phyloP scores from a whole-genome alignment of 2,113 vertebrate genomes.

The Alaudala cheleensis region DNA sequence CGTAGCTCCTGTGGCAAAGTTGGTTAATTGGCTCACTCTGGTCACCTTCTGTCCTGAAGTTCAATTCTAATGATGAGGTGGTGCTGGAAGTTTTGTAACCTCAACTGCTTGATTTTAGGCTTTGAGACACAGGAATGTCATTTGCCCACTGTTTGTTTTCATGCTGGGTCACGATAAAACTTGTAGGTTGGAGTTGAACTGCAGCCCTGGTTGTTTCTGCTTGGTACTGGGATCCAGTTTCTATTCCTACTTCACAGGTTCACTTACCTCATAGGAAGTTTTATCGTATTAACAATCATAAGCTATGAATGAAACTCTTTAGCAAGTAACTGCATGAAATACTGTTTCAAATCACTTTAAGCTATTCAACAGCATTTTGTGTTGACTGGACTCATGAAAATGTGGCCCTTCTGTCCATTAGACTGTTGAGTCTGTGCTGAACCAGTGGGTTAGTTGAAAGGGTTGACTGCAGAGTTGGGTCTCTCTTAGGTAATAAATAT shows the following conservation, averaged over 20 bases:
- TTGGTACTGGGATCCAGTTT: not conserved
- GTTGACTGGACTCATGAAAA: not conserved
- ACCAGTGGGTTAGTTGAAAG: not conserved
- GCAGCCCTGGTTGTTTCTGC: not conserved
- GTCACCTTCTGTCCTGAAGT: not conserved
- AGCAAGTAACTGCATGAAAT: not conserved
- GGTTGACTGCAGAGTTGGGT: not conserved
- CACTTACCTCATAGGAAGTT: not conserved
- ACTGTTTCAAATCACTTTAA: not conserved
- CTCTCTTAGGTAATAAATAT: not conserved
- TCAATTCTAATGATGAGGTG: not conserved
- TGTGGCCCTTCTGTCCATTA: not conserved
- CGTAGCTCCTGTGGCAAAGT: accelerated
- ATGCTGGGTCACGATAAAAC: not conserved
- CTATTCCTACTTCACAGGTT: not conserved
- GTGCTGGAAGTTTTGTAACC: not conserved
- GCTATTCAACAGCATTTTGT: not conserved
- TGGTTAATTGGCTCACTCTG: not conserved
- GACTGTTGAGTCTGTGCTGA: not conserved
- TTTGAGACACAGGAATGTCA: not conserved
- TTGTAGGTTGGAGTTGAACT: not conserved
- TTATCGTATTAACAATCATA: not conserved
- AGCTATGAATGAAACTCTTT: not conserved
- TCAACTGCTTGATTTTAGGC: not conserved
- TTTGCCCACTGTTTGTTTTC: not conserved